phyloP scores from a whole-genome alignment of 2,888 invertebrate species.

The Limnephilus rhombicus region DNA sequence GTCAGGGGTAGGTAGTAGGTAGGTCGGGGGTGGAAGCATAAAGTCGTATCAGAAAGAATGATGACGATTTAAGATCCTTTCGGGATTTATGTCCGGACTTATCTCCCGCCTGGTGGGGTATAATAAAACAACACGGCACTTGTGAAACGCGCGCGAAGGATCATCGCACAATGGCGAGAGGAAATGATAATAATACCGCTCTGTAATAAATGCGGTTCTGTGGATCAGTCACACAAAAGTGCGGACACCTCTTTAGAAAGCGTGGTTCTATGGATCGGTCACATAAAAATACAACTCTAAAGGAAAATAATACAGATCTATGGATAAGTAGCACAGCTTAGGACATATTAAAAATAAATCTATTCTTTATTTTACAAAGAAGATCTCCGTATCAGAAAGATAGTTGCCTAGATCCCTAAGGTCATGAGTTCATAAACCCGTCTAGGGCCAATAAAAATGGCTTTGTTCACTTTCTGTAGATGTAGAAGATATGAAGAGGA shows the following conservation, averaged over 20 bases:
- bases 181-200: neutral
- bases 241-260: neutral
- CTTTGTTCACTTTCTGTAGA: neutral
- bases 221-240: slow-evolving; percentile 1
- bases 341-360: neutral
- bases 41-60: slow-evolving; percentile 42
- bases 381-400: neutral
- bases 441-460: neutral
- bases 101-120: neutral
- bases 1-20: neutral
- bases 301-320: neutral
- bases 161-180: neutral
- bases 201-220: neutral
- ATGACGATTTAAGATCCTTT: slow-evolving; percentile 49
- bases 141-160: neutral
- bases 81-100: slow-evolving; percentile 41
- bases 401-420: neutral
- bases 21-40: slow-evolving; percentile 1
- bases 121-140: neutral
- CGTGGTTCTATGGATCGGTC: neutral
- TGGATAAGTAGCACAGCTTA: too few species aligned
- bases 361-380: neutral
- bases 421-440: neutral
- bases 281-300: neutral
- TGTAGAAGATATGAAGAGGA: too few species aligned